Conservation (phyloP, 2,888 invertebrate genomes). For the Rotaria macrura region DNA sequence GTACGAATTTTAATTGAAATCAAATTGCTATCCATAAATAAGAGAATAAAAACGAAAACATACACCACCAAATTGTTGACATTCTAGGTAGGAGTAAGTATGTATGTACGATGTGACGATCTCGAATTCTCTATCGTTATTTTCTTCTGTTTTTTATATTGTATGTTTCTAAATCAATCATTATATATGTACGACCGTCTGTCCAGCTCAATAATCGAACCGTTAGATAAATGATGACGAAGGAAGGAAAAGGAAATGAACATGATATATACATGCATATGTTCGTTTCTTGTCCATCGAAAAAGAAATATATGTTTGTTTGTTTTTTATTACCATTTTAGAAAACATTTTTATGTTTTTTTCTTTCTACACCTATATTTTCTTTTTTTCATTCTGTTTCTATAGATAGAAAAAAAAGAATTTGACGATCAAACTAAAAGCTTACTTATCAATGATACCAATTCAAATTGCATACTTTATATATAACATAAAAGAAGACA, state of each 20-base stretch:
- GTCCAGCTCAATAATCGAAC: background rate
- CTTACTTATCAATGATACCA: background rate
- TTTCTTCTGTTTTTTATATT: too few relatives aligned
- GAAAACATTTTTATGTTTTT: background rate
- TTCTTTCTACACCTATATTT: background rate
- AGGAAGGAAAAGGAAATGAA: constrained; percentile 15
- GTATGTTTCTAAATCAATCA: constrained; percentile 1
- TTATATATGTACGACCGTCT: background rate
- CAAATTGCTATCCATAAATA: too few relatives aligned
- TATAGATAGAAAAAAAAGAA: background rate
- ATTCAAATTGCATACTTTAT: background rate
- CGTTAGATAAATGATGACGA: background rate
- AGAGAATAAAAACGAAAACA: background rate
- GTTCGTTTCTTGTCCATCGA: background rate
- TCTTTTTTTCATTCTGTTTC: background rate
- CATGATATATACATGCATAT: background rate
- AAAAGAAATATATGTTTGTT: background rate
- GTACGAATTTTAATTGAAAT: too few relatives aligned
- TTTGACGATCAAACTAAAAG: background rate
- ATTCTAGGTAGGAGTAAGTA: background rate
- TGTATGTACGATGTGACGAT: background rate
- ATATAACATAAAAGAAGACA: background rate
- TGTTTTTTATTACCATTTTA: background rate
- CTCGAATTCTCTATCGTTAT: background rate
- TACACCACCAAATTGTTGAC: background rate